Conservation (phyloP, 2,113 vertebrate genomes). For the Thunnus maccoyii region DNA sequence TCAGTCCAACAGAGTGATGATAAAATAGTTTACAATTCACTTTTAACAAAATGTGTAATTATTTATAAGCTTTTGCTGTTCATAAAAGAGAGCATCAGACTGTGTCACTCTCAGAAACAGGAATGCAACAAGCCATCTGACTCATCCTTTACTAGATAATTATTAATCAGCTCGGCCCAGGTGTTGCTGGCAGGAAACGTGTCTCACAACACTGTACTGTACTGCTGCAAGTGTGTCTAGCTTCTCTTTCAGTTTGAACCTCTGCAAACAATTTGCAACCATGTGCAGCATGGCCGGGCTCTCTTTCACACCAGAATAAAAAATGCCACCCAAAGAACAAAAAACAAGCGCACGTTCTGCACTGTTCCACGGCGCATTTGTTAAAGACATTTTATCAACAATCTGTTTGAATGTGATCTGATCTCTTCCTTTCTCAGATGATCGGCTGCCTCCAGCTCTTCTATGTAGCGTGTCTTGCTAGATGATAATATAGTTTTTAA, state of each 20-base stretch:
- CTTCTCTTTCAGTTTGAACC: slow-evolving; percentile 6
- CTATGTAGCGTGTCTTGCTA: not conserved
- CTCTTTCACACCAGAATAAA: slow-evolving; percentile 23
- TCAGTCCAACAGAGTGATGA: slow-evolving; percentile 7
- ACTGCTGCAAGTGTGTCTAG: not conserved
- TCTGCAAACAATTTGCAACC: slow-evolving; percentile 6
- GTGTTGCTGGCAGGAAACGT: not conserved
- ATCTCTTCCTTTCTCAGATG: slow-evolving; percentile 1
- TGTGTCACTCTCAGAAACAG: not conserved
- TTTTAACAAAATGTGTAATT: not conserved
- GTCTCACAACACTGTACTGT: not conserved
- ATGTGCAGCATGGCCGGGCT: slow-evolving; percentile 22
- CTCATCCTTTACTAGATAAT: not conserved
- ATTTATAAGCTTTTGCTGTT: slow-evolving; percentile 14
- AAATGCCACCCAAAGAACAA: slow-evolving; percentile 14
- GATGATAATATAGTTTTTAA: not conserved
- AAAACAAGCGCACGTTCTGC: not conserved
- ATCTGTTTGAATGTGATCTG: not conserved
- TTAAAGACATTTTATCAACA: not conserved
- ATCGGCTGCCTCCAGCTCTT: not conserved
- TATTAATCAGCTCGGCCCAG: not conserved
- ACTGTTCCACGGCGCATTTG: not conserved
- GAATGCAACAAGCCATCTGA: not conserved
- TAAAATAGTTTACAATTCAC: not conserved
- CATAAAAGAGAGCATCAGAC: not conserved